phyloP scores from a whole-genome alignment of 2,797 vertebrate genomes.

The Paedocypris micromegethes region DNA sequence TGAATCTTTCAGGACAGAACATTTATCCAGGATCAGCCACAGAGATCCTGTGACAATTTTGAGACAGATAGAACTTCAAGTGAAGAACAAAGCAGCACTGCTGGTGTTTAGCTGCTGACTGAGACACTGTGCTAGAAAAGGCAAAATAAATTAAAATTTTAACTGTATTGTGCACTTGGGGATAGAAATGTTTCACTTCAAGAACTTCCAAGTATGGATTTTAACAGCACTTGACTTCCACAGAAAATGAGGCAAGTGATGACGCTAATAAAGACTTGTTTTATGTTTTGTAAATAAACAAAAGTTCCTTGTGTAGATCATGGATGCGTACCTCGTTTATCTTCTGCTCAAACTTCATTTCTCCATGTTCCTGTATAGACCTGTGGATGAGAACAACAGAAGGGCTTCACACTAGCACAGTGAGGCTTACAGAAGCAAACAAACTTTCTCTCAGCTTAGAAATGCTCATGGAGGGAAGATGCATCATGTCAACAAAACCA shows the following conservation, averaged over 20 bases:
- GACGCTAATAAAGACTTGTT: neutral
- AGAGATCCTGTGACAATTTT: neutral
- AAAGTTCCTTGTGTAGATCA: conserved; percentile 40
- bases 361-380: conserved; percentile 87
- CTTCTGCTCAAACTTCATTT: conserved; percentile 86
- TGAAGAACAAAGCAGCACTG: conserved; percentile 1
- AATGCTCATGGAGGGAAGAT: neutral
- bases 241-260: neutral
- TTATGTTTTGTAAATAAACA: neutral
- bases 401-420: conserved; percentile 1
- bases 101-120: conserved; percentile 11
- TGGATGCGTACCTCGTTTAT: conserved; percentile 85
- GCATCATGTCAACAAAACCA: conserved; percentile 24
- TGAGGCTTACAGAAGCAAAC: neutral
- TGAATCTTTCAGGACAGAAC: too few relatives aligned
- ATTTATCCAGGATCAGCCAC: too few relatives aligned
- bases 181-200: neutral
- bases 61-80: neutral
- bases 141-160: conserved; percentile 17
- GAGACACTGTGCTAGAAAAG: conserved; percentile 21
- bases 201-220: neutral
- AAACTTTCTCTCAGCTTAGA: neutral
- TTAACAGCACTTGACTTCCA: neutral
- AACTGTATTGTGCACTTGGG: conserved; percentile 18
- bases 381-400: conserved; percentile 56